Percentiles rank a stretch among this genome's conserved stretches.
Evolutionary conservation across 2,888 invertebrate species (phyloP).

Genomic region (Siphlonurus alternatus): DNA sequence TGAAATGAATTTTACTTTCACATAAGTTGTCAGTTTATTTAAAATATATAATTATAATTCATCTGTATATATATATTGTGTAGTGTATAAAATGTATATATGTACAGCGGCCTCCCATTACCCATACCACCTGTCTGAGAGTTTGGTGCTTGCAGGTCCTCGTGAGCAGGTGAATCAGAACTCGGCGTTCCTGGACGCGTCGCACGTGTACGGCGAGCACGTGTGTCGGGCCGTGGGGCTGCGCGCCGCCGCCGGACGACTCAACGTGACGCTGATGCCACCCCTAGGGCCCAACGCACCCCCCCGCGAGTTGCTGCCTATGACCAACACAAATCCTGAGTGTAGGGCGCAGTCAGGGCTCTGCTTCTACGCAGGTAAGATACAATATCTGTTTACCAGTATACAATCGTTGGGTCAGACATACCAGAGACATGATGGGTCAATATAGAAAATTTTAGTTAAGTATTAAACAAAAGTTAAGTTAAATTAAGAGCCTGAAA

Average conservation of each 20-base stretch:
- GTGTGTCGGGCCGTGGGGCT: slow-evolving; percentile 59
- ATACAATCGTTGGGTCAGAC: no score
- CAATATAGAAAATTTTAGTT: no score
- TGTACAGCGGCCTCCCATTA: background rate
- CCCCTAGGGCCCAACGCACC: slow-evolving; percentile 27
- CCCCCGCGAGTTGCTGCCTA: slow-evolving; percentile 61
- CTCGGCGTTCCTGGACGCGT: slow-evolving; percentile 74
- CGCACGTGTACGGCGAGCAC: slow-evolving; percentile 81
- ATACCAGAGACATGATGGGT: no score
- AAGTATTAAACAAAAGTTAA: no score
- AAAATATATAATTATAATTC: no score
- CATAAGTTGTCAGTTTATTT: background rate
- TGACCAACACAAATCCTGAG: slow-evolving; percentile 63
- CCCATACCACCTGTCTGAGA: no score
- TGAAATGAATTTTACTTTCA: background rate
- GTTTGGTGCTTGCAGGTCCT: slow-evolving; percentile 36
- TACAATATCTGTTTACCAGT: no score
- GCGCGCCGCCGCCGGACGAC: slow-evolving; percentile 56
- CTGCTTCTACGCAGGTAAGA: slow-evolving; percentile 68
- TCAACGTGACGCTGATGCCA: slow-evolving; percentile 65
- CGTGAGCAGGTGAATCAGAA: slow-evolving; percentile 91
- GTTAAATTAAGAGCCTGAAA: no score
- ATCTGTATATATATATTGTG: no score
- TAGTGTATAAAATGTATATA: background rate
- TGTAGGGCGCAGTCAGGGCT: slow-evolving; percentile 71